A percentile compares a stretch with the other conserved stretches of the same genome.
Conservation (phyloP, 2,888 invertebrate genomes). For the Oligia strigilis region DNA sequence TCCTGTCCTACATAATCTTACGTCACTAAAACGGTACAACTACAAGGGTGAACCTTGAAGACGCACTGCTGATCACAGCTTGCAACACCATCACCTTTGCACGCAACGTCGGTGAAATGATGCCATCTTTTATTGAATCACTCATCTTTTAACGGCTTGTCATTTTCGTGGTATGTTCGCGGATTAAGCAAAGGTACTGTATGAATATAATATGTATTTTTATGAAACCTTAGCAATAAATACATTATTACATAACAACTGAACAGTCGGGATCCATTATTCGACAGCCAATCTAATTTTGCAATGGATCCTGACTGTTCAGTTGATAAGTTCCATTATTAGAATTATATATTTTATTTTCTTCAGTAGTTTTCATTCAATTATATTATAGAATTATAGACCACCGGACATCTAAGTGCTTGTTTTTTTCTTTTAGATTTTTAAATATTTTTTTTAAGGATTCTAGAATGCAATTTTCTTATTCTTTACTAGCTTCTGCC, state of each 20-base stretch:
- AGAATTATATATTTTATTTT: too few species aligned
- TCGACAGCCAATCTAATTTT: too few species aligned
- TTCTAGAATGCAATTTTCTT: too few species aligned
- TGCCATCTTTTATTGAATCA: slow-evolving; percentile 52
- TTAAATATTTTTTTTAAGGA: too few species aligned
- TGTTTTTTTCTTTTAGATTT: too few species aligned
- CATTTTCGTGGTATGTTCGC: slow-evolving; percentile 23
- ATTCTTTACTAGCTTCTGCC: too few species aligned
- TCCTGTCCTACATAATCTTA: slow-evolving; percentile 20
- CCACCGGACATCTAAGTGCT: too few species aligned
- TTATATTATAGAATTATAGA: too few species aligned
- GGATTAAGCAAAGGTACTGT: neutral
- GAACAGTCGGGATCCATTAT: too few species aligned
- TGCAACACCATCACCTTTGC: slow-evolving; percentile 53
- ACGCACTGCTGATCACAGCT: slow-evolving; percentile 52
- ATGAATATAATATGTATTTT: neutral
- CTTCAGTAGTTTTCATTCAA: too few species aligned
- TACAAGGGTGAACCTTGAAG: slow-evolving; percentile 63
- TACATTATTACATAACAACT: neutral
- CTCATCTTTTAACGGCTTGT: slow-evolving; percentile 27
- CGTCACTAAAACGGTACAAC: slow-evolving; percentile 28
- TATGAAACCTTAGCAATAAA: neutral
- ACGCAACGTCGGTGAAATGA: slow-evolving; percentile 42
- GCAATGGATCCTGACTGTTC: too few species aligned
- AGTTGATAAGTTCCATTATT: too few species aligned